phyloP scores from a whole-genome alignment of 2,797 vertebrate genomes.

The Triplophysa yarkandensis region DNA sequence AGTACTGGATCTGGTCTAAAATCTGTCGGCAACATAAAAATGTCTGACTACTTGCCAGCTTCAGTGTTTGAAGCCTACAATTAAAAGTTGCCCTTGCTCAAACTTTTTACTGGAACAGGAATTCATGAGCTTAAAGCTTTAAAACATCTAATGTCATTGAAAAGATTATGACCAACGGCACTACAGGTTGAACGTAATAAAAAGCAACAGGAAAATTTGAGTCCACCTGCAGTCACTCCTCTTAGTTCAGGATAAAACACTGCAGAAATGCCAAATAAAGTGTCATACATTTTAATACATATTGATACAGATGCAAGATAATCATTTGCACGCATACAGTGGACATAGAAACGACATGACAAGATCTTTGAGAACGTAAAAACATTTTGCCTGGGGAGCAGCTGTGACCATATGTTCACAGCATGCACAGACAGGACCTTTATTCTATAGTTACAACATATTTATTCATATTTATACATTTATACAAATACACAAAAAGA shows the following conservation, averaged over 20 bases:
- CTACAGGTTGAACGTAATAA: neutral
- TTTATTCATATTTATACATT: constrained; percentile 74
- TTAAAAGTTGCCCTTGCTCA: neutral
- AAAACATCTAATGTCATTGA: neutral
- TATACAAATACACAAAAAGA: constrained; percentile 73
- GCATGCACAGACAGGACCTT: constrained; percentile 57
- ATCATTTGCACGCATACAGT: neutral
- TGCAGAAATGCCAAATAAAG: neutral
- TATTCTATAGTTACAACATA: constrained; percentile 82
- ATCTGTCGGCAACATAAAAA: neutral
- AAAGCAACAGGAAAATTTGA: neutral
- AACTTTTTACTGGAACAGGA: neutral
- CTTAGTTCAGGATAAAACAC: neutral
- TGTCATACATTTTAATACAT: neutral
- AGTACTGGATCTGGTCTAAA: neutral
- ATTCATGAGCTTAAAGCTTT: neutral
- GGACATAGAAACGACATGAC: constrained; percentile 8
- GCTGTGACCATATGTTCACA: constrained; percentile 27
- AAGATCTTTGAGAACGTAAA: constrained; percentile 35
- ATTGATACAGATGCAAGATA: constrained; percentile 7
- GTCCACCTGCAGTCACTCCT: neutral
- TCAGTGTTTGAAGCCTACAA: no score
- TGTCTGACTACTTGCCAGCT: neutral
- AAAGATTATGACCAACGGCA: neutral
- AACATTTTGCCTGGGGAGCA: constrained; percentile 36